Evolutionary conservation across 2,113 vertebrate genomes (phyloP).

Genomic region (Laterallus jamaicensis): DNA sequence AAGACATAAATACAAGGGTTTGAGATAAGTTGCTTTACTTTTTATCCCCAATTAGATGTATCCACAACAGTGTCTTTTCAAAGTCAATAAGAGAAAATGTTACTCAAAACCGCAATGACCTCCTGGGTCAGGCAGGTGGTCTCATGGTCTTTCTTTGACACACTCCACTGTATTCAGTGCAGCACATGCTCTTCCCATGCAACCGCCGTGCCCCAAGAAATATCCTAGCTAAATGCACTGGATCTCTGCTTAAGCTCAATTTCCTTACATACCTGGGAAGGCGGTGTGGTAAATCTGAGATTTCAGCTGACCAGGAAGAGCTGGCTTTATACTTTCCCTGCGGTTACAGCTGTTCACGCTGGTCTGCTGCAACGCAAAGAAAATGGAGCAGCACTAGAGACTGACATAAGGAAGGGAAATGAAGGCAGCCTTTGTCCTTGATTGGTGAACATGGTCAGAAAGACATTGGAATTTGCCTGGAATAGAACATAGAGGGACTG

Average conservation of each 20-base stretch:
- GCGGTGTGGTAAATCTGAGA: not conserved
- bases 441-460: not conserved
- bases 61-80: not conserved
- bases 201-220: not conserved
- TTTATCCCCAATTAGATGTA: not conserved
- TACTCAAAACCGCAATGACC: not conserved
- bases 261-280: conserved; percentile 3
- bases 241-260: not conserved
- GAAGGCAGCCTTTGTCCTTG: not conserved
- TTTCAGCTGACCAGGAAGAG: not conserved
- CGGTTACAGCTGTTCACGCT: conserved; percentile 25
- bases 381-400: not conserved
- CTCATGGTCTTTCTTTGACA: not conserved
- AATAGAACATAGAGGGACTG: not conserved
- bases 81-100: not conserved
- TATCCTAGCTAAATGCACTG: not conserved
- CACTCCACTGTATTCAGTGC: not conserved
- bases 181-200: not conserved
- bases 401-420: not conserved
- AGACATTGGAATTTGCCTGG: not conserved
- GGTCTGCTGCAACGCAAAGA: not conserved
- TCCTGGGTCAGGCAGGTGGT: not conserved
- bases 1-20: not conserved
- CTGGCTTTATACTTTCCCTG: not conserved
- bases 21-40: not conserved